A percentile compares a stretch with the other conserved stretches of the same genome.
Evolutionary conservation across 1,140 invertebrate genomes (phyloP).

Genomic region (Meloidogyne exigua): DNA sequence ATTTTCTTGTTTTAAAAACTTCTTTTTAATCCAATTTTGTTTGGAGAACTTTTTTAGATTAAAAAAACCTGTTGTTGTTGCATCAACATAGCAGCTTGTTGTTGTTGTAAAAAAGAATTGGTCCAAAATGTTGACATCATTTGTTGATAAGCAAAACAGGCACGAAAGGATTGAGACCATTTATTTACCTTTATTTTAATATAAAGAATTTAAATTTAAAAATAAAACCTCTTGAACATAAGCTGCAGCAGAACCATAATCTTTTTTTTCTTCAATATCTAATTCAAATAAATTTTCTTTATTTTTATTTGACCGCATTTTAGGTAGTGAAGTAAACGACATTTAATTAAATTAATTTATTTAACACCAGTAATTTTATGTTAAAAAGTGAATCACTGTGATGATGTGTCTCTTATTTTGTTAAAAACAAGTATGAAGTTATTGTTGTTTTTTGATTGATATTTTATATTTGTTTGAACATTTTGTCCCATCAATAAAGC

Average conservation of each 20-base stretch:
- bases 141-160: slow-evolving; percentile 36
- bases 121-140: slow-evolving; percentile 13
- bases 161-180: slow-evolving; percentile 22
- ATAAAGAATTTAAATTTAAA: background rate
- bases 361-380: no score
- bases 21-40: background rate
- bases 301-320: background rate
- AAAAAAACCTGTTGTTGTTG: slow-evolving; percentile 26
- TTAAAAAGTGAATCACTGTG: no score
- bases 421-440: no score
- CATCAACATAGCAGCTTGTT: slow-evolving; percentile 13
- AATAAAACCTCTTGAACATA: slow-evolving; percentile 45
- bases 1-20: background rate
- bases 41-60: background rate
- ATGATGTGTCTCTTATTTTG: no score
- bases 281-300: background rate
- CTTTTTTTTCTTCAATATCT: slow-evolving; percentile 5
- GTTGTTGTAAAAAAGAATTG: slow-evolving; percentile 9
- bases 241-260: slow-evolving; percentile 46
- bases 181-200: slow-evolving; percentile 25
- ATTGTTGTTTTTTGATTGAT: no score
- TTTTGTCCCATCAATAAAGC: no score
- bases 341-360: background rate
- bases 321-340: background rate
- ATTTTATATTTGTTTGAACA: no score